Percentiles rank a stretch among this genome's conserved stretches.
Evolutionary conservation across 2,113 vertebrate species (phyloP).

Genomic region (Odocoileus virginianus): DNA sequence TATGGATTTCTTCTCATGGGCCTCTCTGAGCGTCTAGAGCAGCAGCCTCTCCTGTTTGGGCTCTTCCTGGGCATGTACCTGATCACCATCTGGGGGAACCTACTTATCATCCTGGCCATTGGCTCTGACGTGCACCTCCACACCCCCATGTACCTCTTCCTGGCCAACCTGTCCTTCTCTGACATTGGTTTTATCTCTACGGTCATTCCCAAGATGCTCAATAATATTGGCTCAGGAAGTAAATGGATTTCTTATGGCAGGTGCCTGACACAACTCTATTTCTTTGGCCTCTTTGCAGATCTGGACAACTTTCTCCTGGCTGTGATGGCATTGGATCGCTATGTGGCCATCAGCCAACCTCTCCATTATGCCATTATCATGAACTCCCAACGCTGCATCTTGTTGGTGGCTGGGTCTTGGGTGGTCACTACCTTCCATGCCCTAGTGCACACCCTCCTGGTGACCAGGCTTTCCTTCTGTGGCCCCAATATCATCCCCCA

Average conservation of each 20-base stretch:
- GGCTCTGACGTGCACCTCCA: slow-evolving; percentile 7
- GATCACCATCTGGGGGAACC: slow-evolving; percentile 11
- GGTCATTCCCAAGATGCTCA: slow-evolving; percentile 38
- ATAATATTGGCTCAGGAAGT: slow-evolving; percentile 12
- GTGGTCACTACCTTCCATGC: not conserved
- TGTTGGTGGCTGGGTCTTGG: slow-evolving; percentile 31
- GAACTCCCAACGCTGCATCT: not conserved
- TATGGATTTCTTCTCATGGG: slow-evolving; percentile 51
- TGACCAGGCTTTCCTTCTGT: slow-evolving; percentile 41
- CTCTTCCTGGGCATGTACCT: slow-evolving; percentile 50
- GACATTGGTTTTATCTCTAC: slow-evolving; percentile 33
- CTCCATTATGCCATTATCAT: slow-evolving; percentile 24
- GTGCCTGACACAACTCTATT: slow-evolving; percentile 48
- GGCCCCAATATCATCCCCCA: not conserved
- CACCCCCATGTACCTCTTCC: slow-evolving; percentile 67
- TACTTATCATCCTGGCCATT: slow-evolving; percentile 39
- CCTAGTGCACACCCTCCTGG: slow-evolving; percentile 4
- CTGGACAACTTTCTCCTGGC: slow-evolving; percentile 53
- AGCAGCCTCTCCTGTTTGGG: not conserved
- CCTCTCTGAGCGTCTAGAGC: not conserved
- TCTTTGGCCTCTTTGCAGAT: slow-evolving; percentile 44
- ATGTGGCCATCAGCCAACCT: slow-evolving; percentile 65
- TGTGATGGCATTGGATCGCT: slow-evolving; percentile 56
- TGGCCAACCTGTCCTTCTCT: slow-evolving; percentile 49
- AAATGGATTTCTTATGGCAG: slow-evolving; percentile 1